Base-by-base conservation (phyloP, 1,140 invertebrate species). In the Penaeus chinensis region DNA sequence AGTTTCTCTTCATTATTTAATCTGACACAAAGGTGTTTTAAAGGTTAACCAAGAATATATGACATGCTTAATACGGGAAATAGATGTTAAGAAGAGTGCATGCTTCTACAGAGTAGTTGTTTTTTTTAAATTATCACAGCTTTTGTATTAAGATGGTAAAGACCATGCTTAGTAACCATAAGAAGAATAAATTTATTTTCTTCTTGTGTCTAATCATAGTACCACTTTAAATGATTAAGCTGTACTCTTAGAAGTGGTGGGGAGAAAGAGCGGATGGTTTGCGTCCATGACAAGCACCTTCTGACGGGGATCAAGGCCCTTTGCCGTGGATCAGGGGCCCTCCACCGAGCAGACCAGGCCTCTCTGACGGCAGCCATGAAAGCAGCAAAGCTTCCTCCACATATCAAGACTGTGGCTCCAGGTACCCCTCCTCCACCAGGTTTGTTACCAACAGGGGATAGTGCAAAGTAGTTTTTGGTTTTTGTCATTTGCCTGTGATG, bases 341-440 rank as follows among this genome's bases (percentile, higher is more conserved):
- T 95, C 10, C 93, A 93, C 24, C 92, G 93, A 69, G 91, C 93
- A 8, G 94, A 95, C 91, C 94, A 96, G 85, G 92, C 94, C 32
- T 93, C 94, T 42, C 93, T 96, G 22, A 94, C 94, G 22, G 93
- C 94, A 76, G 93, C 94, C 24, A 94, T 96, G 93, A 95, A 95
- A 91, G 94, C 94, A 90, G 94, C 95, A 65, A 95, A 94, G 91
- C 91, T 94, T 89, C 95, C 95, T 27, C 92, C 93, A 27, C 92
- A 93, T 84, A 92, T 94, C 54, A 94, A 93, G 91, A 93, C 93
- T 61, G 92, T 93, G 82, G 91, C 93, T 79, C 91, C 92, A 91
- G 93, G 93, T 93, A 87, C 86, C 32, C 71, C 86, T 87, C 86
- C 86, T 76, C 80, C 86, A 63, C 24, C 69, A 87, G 86, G 86